These are phyloP conservation scores for Thymelicus acteon DNA, from an alignment of 2,888 invertebrate species.

Conservation along the genomic window DNA sequence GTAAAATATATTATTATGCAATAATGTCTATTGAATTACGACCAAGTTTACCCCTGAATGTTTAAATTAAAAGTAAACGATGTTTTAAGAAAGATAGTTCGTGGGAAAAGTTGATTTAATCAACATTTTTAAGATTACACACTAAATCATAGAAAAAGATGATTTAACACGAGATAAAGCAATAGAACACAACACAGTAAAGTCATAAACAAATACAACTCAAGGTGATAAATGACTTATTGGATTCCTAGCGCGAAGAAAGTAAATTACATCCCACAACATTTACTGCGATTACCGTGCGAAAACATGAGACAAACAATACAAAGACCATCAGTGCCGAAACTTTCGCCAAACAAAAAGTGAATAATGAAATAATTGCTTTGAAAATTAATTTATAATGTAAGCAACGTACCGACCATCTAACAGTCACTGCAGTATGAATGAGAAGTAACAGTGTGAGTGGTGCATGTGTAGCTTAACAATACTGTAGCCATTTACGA, in stretches of 20 bases:
- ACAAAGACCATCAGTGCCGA: slow-evolving; percentile 47
- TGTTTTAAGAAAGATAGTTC: background rate
- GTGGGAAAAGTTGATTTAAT: background rate
- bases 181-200: slow-evolving; percentile 20
- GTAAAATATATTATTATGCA: slow-evolving; percentile 19
- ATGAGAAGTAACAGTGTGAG: background rate
- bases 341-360: slow-evolving; percentile 55
- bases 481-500: background rate
- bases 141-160: background rate
- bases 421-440: background rate
- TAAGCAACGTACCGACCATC: background rate
- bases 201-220: slow-evolving; percentile 26
- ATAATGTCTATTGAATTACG: slow-evolving; percentile 6
- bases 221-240: slow-evolving; percentile 57
- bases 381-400: slow-evolving; percentile 27
- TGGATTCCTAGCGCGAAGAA: slow-evolving; percentile 55
- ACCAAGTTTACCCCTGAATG: background rate
- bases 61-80: background rate
- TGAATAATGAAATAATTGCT: slow-evolving; percentile 38
- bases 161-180: slow-evolving; percentile 7
- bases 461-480: background rate
- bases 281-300: slow-evolving; percentile 56
- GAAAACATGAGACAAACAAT: slow-evolving; percentile 58
- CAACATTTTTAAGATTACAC: background rate
- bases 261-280: slow-evolving; percentile 49